Conservation (phyloP, 2,797 vertebrate genomes). For the Phalanger gymnotis region DNA sequence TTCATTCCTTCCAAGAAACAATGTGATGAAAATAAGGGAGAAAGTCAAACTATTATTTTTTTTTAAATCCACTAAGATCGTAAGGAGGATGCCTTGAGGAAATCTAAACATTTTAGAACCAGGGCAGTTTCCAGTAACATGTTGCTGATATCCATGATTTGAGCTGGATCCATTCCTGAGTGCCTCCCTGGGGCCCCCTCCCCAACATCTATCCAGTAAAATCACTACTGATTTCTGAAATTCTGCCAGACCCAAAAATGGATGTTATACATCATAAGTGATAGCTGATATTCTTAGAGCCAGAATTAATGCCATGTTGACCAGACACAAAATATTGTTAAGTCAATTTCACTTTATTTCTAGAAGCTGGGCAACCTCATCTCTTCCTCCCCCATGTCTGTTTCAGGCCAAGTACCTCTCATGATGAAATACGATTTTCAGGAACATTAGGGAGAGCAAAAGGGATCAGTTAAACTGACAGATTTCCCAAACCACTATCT, state of each 20-base stretch:
- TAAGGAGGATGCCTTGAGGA: conserved; percentile 1
- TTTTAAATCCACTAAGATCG: conserved; percentile 15
- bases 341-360: conserved; percentile 70
- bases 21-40: conserved; percentile 20
- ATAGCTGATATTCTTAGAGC: conserved; percentile 64
- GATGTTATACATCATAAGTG: conserved; percentile 70
- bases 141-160: conserved; percentile 55
- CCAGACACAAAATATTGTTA: conserved; percentile 68
- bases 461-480: conserved; percentile 63
- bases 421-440: conserved; percentile 73
- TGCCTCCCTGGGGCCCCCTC: conserved; percentile 60
- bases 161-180: conserved; percentile 67
- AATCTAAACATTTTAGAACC: neutral
- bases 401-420: conserved; percentile 75
- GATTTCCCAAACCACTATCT: conserved; percentile 65
- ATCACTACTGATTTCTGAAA: conserved; percentile 66
- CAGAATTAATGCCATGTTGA: conserved; percentile 75
- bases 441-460: conserved; percentile 74
- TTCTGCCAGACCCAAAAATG: conserved; percentile 67
- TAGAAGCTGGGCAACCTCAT: conserved; percentile 72
- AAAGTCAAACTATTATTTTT: neutral
- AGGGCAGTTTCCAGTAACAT: conserved; percentile 33
- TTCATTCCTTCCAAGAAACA: conserved; percentile 52
- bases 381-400: conserved; percentile 59
- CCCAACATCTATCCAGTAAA: conserved; percentile 53